Conservation (phyloP, 1,140 invertebrate genomes). For the Leptestheria dahalacensis region DNA sequence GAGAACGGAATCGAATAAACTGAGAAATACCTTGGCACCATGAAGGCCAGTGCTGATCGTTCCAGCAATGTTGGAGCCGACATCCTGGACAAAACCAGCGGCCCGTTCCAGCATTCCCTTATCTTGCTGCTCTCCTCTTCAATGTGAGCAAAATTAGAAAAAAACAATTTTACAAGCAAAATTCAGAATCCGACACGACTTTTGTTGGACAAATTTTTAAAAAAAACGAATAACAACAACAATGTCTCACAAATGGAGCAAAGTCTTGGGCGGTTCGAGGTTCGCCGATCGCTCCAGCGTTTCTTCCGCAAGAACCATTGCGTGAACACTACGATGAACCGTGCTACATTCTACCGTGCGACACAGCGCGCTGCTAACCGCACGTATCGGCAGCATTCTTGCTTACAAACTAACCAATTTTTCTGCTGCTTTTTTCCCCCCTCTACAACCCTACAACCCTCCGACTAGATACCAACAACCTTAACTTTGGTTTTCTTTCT, state of each 20-base stretch:
- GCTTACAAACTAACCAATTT: not conserved
- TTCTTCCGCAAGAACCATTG: not conserved
- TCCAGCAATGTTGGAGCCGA: not conserved
- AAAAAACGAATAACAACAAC: not conserved
- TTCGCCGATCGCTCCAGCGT: not conserved
- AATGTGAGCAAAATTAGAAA: conserved; percentile 5
- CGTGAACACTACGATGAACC: not conserved
- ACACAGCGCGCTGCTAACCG: not conserved
- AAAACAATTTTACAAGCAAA: not conserved
- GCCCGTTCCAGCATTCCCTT: conserved; percentile 6
- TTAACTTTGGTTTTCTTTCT: not conserved
- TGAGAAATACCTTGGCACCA: not conserved
- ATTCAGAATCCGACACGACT: no score
- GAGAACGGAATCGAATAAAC: not conserved
- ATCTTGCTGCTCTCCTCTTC: conserved; percentile 1
- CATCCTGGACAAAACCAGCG: not conserved
- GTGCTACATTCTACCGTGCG: not conserved
- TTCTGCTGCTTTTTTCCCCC: not conserved
- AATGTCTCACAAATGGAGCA: not conserved
- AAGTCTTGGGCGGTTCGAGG: not conserved
- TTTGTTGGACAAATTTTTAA: not conserved
- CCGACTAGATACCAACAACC: no score
- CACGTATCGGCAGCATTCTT: not conserved
- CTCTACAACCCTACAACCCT: no score
- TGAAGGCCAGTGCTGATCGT: not conserved